Evolutionary conservation across 2,113 vertebrate species (phyloP).

Genomic region (Peromyscus maniculatus): DNA sequence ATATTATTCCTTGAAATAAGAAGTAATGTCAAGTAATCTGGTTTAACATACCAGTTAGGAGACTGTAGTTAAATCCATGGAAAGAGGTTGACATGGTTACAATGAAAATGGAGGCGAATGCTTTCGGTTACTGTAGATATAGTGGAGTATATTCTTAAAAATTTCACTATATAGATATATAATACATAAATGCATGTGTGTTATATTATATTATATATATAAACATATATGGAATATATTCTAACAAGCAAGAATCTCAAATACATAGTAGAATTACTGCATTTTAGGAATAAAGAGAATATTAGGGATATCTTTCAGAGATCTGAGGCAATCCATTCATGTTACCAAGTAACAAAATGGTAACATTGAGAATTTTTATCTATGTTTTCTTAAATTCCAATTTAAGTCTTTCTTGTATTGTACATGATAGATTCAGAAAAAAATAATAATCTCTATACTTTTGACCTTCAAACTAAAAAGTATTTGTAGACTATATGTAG

Average conservation of each 20-base stretch:
- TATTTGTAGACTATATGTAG: background rate
- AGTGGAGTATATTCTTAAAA: too few species aligned
- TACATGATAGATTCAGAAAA: background rate
- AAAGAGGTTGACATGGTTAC: background rate
- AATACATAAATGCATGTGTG: too few species aligned
- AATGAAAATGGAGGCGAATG: background rate
- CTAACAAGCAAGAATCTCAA: background rate
- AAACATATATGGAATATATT: background rate
- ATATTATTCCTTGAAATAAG: background rate
- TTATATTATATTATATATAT: too few species aligned
- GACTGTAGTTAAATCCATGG: background rate
- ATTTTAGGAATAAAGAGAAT: background rate
- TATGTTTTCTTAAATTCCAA: slow-evolving; percentile 9
- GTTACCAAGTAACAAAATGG: background rate
- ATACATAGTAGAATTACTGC: background rate
- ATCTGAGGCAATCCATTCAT: background rate
- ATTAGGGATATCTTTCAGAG: background rate
- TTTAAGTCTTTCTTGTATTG: background rate
- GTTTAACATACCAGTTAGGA: background rate
- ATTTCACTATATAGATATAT: too few species aligned
- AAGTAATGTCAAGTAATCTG: background rate
- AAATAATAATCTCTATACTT: background rate
- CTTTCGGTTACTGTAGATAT: background rate
- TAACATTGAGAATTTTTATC: background rate
- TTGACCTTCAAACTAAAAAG: background rate